Base-by-base conservation (phyloP, 2,888 invertebrate genomes). In the Apoda limacodes region DNA sequence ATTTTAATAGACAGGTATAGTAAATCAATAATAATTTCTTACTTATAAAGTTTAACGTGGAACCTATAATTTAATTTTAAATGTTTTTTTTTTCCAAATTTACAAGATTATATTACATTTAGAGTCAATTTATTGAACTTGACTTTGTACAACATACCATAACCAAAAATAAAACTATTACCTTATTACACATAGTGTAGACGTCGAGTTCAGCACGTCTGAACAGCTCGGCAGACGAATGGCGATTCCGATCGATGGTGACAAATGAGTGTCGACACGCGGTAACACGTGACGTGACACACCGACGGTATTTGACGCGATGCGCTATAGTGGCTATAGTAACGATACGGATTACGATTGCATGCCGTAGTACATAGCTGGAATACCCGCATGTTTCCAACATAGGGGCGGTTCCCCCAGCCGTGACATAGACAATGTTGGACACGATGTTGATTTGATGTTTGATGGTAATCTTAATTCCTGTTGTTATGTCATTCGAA, bases 241-340 rank as follows among this genome's bases (percentile, higher is more conserved):
- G 54, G 56, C 51, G 42, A 52, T 52, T 40, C 40, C 56, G 68
- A 68, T 69, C 70, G 68, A 71, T 70, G 60, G 50, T 68, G 69
- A 78, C 71, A 74, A 75, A 78, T 75, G 50, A 56, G 43, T 61
- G 67, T 70, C 64, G 63, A 64, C 68, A 65, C 56, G 56, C 48
- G n/a, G 41, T 43, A 28, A 37, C 34, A 40, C 32, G 37, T 35
- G 31, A 37, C 35, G 23, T 41, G 55, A 66, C 69, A 62, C 48
- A 60, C 47, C 49, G 47, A 50, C 48, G 67, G 66, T 52, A 68
- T 61, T 59, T 54, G 49, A 50, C 51, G 30, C 34, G 37, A 38
- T 41, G 41, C 45, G 32, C 37, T 37, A 25, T 31, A 30, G 32
- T 34, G 28, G 30, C 38, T 24, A 29, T 34, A 22, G 14, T 20